Conservation (phyloP, 2,113 vertebrate species). For the Probosciger aterrimus region DNA sequence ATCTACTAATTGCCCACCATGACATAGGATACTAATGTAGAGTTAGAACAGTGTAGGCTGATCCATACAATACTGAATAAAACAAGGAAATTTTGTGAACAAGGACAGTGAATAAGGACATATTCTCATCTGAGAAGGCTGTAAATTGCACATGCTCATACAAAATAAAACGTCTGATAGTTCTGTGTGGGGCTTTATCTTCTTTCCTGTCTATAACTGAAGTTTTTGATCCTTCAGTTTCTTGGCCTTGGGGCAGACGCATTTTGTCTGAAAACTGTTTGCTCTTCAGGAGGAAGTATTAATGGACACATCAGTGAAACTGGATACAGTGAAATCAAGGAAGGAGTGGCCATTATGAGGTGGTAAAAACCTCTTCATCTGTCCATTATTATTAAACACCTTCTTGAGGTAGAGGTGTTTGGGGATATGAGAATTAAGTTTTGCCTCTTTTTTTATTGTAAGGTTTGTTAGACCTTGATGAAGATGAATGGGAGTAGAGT, state of each 20-base stretch:
- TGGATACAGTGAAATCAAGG: not conserved
- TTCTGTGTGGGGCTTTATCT: not conserved
- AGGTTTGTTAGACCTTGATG: not conserved
- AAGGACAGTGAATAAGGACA: not conserved
- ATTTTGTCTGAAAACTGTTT: not conserved
- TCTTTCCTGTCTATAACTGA: not conserved
- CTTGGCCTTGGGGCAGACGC: not conserved
- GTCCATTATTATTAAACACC: not conserved
- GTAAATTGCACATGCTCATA: fast-evolving
- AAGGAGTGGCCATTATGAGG: not conserved
- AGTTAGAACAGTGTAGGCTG: not conserved
- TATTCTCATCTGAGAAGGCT: not conserved
- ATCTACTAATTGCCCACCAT: not conserved
- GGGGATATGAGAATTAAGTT: not conserved
- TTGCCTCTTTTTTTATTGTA: not conserved
- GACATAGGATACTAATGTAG: not conserved
- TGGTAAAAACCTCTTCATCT: not conserved
- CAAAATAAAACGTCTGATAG: not conserved
- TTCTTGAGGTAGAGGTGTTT: not conserved
- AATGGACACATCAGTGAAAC: not conserved
- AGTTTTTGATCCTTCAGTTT: not conserved
- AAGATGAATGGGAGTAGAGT: not conserved
- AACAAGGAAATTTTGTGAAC: not conserved
- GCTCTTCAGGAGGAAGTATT: not conserved
- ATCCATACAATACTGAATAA: not conserved